Evolutionary conservation across 2,888 invertebrate genomes (phyloP).

Genomic region (Spatulosminthurus flaviceps): DNA sequence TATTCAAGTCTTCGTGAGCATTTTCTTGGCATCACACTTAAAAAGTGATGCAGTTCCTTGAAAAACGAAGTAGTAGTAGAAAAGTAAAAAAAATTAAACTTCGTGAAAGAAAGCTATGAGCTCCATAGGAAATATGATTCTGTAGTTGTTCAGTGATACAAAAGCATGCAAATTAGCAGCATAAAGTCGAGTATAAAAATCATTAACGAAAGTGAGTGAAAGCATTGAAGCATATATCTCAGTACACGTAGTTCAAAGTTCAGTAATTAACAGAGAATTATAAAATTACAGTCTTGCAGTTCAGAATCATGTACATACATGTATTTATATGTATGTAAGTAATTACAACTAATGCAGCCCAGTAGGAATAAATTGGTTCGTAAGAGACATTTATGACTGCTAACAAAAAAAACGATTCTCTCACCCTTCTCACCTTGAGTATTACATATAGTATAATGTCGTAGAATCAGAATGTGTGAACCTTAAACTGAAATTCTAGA

Average conservation of each 20-base stretch:
- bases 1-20: constrained; percentile 8
- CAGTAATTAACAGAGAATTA: constrained; percentile 9
- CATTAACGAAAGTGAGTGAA: constrained; percentile 33
- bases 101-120: too few relatives aligned
- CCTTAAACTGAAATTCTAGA: neutral
- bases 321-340: too few relatives aligned
- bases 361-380: neutral
- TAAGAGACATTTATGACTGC: neutral
- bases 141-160: neutral
- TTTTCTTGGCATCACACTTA: neutral
- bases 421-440: constrained; percentile 1
- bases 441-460: neutral
- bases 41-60: neutral
- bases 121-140: too few relatives aligned
- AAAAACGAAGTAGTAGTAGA: neutral
- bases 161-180: neutral
- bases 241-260: neutral
- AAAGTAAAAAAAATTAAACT: neutral
- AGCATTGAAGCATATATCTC: neutral
- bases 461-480: neutral
- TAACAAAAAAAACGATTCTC: neutral
- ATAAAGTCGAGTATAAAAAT: constrained; percentile 3
- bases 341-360: constrained; percentile 3
- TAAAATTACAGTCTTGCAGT: constrained; percentile 36
- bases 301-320: neutral